These are phyloP conservation scores for Steinernema khuongi DNA, from an alignment of 1,140 invertebrate genomes.

Conservation along the genomic window DNA sequence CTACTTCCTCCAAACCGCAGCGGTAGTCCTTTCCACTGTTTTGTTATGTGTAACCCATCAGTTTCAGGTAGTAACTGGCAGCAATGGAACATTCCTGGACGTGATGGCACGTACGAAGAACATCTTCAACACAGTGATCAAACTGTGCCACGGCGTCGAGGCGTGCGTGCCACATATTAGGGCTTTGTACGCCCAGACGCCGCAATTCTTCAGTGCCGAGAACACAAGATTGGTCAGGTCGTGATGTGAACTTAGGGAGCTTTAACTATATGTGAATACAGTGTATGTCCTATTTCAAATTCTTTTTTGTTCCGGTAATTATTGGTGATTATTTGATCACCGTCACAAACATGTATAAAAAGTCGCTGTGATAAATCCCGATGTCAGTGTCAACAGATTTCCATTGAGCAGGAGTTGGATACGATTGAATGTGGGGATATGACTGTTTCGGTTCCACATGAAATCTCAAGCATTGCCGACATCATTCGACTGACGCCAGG, in stretches of 20 bases:
- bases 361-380: too few relatives aligned
- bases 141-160: constrained; percentile 42
- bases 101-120: constrained; percentile 12
- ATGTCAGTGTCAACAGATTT: too few relatives aligned
- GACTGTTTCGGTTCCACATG: too few relatives aligned
- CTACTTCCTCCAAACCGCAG: constrained; percentile 25
- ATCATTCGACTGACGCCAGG: too few relatives aligned
- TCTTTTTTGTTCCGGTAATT: too few relatives aligned
- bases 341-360: too few relatives aligned
- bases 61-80: constrained; percentile 4
- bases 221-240: not conserved
- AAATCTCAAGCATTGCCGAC: too few relatives aligned
- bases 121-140: constrained; percentile 29
- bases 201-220: not conserved
- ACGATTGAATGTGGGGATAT: too few relatives aligned
- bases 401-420: too few relatives aligned
- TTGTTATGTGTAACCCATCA: not conserved
- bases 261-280: too few relatives aligned
- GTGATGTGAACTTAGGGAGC: not conserved
- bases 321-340: too few relatives aligned
- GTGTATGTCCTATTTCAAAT: too few relatives aligned
- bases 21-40: constrained; percentile 13
- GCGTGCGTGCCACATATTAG: not conserved
- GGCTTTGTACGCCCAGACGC: not conserved
- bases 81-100: not conserved